Conservation (phyloP, 2,797 vertebrate genomes). For the Rhabdomys pumilio region DNA sequence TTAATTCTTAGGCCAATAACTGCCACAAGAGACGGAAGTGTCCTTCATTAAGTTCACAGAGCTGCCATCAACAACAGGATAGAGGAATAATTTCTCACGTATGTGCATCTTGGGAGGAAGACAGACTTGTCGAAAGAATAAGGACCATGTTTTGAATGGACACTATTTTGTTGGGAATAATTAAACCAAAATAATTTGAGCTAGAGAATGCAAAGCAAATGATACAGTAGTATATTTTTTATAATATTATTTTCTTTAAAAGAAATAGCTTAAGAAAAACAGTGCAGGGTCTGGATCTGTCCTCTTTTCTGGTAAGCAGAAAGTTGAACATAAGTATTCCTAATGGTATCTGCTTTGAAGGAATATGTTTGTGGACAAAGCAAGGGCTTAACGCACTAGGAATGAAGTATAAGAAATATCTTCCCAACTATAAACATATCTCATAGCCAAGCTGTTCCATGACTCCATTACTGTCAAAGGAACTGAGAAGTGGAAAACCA, state of each 20-base stretch:
- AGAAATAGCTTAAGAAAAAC: not conserved
- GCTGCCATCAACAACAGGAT: not conserved
- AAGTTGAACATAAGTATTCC: not conserved
- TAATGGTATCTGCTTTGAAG: not conserved
- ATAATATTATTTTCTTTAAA: not conserved
- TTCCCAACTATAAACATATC: not conserved
- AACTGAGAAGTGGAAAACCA: not conserved
- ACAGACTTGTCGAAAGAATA: not conserved
- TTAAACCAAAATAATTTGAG: not conserved
- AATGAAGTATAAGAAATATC: not conserved
- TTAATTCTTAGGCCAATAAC: not conserved
- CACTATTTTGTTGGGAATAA: not conserved
- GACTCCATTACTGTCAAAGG: not conserved
- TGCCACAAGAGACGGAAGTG: not conserved
- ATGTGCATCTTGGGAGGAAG: not conserved
- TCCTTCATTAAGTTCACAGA: not conserved
- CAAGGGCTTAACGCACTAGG: not conserved
- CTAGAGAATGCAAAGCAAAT: not conserved
- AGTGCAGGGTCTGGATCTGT: not conserved
- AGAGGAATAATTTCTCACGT: not conserved
- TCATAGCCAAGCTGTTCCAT: not conserved
- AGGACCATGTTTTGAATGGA: not conserved
- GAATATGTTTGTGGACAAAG: not conserved
- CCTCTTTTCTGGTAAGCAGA: not conserved
- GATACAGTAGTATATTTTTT: not conserved